Percentiles rank a stretch among this genome's conserved stretches.
Conservation (phyloP, 2,113 vertebrate genomes). For the Mungos mungo region DNA sequence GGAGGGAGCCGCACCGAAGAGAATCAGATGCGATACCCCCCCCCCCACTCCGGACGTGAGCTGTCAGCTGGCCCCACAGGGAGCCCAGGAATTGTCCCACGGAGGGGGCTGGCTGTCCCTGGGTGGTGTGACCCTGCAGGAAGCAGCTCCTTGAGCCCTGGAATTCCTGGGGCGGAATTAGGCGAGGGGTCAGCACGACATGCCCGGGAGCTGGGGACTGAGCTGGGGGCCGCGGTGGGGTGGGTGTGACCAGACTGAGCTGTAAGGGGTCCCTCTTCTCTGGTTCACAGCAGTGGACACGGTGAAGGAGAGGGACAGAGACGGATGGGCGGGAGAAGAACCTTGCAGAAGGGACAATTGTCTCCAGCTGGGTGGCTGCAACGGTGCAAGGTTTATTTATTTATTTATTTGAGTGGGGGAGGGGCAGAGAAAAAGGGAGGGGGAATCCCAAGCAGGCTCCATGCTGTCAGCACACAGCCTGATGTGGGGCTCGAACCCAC, state of each 20-base stretch:
- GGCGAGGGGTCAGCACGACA: not conserved
- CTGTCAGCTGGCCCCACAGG: not conserved
- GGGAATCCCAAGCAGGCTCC: too few relatives aligned
- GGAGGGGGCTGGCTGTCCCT: too few relatives aligned
- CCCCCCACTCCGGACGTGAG: too few relatives aligned
- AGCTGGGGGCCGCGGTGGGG: not conserved
- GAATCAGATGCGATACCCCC: rapidly evolving
- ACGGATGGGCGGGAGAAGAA: rapidly evolving
- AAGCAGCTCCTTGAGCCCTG: rapidly evolving
- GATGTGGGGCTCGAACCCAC: too few relatives aligned
- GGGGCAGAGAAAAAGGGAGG: too few relatives aligned
- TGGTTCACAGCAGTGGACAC: rapidly evolving
- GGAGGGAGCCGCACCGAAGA: not conserved
- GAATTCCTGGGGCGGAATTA: not conserved
- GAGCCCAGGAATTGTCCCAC: not conserved
- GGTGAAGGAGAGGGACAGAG: not conserved
- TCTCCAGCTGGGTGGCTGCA: rapidly evolving
- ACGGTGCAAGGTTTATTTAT: too few relatives aligned
- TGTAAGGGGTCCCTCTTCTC: not conserved
- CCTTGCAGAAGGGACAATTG: rapidly evolving
- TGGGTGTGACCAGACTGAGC: rapidly evolving
- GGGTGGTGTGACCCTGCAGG: not conserved
- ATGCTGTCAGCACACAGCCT: too few relatives aligned
- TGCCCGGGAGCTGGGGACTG: not conserved
- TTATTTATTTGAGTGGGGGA: too few relatives aligned